Evolutionary conservation across 2,797 vertebrate species (phyloP).

Genomic region (Podarcis lilfordi): DNA sequence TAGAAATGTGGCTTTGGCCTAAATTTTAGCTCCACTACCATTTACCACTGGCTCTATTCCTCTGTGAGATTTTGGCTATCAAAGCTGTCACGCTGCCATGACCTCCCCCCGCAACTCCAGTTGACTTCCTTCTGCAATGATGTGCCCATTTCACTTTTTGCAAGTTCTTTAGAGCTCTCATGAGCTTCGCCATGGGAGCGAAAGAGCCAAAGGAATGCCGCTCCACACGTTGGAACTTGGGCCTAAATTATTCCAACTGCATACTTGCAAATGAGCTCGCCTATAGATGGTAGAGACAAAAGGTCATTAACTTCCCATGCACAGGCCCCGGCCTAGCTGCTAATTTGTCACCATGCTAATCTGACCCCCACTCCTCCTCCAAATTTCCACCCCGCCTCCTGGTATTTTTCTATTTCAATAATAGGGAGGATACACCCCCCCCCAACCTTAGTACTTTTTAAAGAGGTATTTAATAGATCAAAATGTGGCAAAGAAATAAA

Average conservation of each 20-base stretch:
- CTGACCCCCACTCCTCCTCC: background rate
- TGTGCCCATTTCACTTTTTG: background rate
- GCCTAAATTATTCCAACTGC: constrained; percentile 69
- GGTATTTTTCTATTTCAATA: background rate
- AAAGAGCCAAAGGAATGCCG: constrained; percentile 49
- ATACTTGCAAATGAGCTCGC: constrained; percentile 76
- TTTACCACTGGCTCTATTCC: too few species aligned
- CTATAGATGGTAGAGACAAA: constrained; percentile 75
- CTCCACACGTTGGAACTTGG: constrained; percentile 58
- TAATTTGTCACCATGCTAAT: constrained; percentile 66
- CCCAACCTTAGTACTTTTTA: too few species aligned
- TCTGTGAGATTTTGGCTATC: too few species aligned
- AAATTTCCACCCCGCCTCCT: background rate
- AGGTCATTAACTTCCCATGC: constrained; percentile 80
- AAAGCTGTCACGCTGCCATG: background rate
- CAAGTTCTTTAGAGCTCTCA: background rate
- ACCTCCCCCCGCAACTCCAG: background rate
- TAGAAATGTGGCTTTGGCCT: background rate
- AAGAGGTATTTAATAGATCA: background rate
- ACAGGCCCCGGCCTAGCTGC: constrained; percentile 57
- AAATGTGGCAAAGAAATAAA: background rate
- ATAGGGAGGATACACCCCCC: background rate
- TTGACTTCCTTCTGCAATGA: background rate
- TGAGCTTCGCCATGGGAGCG: constrained; percentile 47
- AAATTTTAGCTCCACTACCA: background rate